Evolutionary conservation across 2,113 vertebrate species (phyloP), one percentile per base, ranked within the genome.

Genomic region (Tonatia bakeri): DNA sequence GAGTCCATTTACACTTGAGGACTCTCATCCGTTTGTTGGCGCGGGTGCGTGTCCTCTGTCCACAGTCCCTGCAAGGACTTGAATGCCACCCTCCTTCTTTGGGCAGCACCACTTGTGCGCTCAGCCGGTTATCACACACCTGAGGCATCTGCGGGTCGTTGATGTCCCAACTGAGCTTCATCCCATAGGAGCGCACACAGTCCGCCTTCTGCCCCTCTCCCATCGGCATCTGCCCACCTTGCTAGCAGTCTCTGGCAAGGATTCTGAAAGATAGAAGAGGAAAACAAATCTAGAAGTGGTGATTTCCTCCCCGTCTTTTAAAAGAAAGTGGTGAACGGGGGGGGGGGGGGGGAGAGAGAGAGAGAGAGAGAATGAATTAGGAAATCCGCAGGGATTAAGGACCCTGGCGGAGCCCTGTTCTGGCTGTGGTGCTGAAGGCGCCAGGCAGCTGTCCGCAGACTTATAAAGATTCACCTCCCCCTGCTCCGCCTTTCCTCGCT

Each of bases 81-180:
- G 45, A 47, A 70, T 17, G 19, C 2, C 73, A 4, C 7, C 19
- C 7, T 33, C 7, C 11, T 19, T 24, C 38, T 69, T 47, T 3
- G 61, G 84, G 43, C 40, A 26, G 38, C 12, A 14, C 40, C 33
- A 3, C 4, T 5, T 17, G 28, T 6, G 50, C 67, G 24, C 36
- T 76, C 73, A 16, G 40, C 64, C 6, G 14, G 24, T 24, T 45
- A 72, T 31, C 19, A 50, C 72, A 45, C 98, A 99, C 99, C 99
- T 99, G 99, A 0, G 99, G 99, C 77, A 99, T 98, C 91, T 99
- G 99, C 3, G 99, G 99, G 70, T 99, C 99, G 90, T 99, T 99
- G 97, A 99, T 99, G 87, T 99, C 99, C 99, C 99, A 99, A 4
- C 98, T 99, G 84, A 99, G 97, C 98, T 99, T 99, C 99, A 99